Evolutionary conservation across 2,888 invertebrate species (phyloP), one percentile per base, ranked within the genome.

Genomic region (Drosophila subsilvestris): DNA sequence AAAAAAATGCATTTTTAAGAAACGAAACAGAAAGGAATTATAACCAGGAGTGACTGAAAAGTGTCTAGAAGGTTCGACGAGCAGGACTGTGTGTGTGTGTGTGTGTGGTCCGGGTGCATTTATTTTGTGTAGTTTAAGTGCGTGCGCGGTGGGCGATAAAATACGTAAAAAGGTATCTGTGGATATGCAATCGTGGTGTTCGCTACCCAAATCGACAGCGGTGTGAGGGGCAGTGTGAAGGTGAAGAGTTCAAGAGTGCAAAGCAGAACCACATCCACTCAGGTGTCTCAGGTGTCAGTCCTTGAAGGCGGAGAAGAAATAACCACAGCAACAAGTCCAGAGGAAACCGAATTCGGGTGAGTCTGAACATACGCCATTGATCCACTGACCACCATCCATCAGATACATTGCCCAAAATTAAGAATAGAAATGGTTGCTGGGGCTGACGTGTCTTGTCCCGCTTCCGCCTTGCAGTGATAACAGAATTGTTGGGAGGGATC

Each of bases 391-490:
- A 10, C 59, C 53, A 56, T 22, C 14, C 45, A 29, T 17, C 20
- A 29, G 60, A 47, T 53, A 25, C 8, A 27, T 29, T 51, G 44
- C 61, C 49, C 45, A 37, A 53, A 43, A 58, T 18, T 17, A n/a
- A 5, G 14, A 37, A 37, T 37, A 37, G 14, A 37, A 37, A 14
- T 7, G 59, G n/a, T 3, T 10, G 14, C 51, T 27, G 12, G 6
- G 25, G 27, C 79, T 83, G 88, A 87, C 88, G 82, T 87, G 86
- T 85, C 74, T 55, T 37, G 66, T 51, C 54, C 73, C 59, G 74
- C 73, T 79, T 88, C 83, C 88, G 88, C 47, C 77, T 57, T 65
- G 79, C 72, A 63, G 69, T 87, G 82, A 83, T 83, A 83, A 83
- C 74, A 58, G 48, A 42, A 37, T 53, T 44, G 59, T 54, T 49